phyloP scores from a whole-genome alignment of 2,888 invertebrate genomes.

The Crepidodera aurea region DNA sequence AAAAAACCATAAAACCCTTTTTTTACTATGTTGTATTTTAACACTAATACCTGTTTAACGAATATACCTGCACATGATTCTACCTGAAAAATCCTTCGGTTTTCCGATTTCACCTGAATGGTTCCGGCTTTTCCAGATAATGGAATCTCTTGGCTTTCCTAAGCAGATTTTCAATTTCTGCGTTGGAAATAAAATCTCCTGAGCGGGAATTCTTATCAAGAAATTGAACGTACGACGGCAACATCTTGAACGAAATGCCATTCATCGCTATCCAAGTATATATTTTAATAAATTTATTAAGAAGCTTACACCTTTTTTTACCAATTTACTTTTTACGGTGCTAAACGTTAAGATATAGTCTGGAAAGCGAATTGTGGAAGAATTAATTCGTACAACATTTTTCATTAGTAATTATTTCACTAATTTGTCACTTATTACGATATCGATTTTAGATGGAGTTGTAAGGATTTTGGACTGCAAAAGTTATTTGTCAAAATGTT shows the following conservation, averaged over 20 bases:
- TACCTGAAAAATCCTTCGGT: constrained; percentile 12
- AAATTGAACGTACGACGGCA: neutral
- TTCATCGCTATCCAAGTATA: neutral
- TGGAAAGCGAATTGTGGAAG: no score
- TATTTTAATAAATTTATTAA: neutral
- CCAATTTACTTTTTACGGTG: no score
- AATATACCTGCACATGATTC: neutral
- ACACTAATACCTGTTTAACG: neutral
- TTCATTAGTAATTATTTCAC: no score
- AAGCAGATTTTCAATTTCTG: constrained; percentile 26
- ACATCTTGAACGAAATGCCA: neutral
- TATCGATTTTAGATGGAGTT: no score
- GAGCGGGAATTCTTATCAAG: neutral
- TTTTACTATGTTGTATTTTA: neutral
- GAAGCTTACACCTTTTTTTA: no score
- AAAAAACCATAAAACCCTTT: constrained; percentile 4
- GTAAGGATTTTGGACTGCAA: no score
- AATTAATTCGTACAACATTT: no score
- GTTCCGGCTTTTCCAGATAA: constrained; percentile 18
- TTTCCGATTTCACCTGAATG: constrained; percentile 22
- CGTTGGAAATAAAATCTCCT: constrained; percentile 6
- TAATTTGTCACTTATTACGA: no score
- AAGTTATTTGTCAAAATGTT: no score
- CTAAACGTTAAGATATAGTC: no score
- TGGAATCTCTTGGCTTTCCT: constrained; percentile 18